Conservation (phyloP, 1,140 invertebrate genomes). For the Thalassaphorura encarpata region DNA sequence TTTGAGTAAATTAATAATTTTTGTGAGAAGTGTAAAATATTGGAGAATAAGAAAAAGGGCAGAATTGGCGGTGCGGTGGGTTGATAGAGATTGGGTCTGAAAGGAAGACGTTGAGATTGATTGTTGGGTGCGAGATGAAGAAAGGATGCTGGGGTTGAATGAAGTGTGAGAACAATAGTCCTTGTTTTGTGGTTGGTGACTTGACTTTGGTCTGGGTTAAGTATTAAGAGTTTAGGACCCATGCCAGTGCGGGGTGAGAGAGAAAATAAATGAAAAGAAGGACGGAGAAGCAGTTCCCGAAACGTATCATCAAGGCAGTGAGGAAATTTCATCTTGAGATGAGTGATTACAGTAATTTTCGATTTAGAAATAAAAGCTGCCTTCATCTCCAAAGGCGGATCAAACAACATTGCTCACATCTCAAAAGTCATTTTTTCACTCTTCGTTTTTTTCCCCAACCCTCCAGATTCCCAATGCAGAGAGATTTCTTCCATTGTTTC, state of each 20-base stretch:
- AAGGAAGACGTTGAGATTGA: background rate
- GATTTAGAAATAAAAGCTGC: slow-evolving; percentile 31
- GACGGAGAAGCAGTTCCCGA: slow-evolving; percentile 8
- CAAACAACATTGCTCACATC: slow-evolving; percentile 13
- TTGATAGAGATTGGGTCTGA: background rate
- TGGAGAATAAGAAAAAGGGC: slow-evolving; percentile 23
- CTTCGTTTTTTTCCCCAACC: slow-evolving; percentile 2
- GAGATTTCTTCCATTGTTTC: too few relatives aligned
- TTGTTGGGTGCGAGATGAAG: background rate
- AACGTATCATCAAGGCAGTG: slow-evolving; percentile 33
- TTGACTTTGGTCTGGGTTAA: too few relatives aligned
- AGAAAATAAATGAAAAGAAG: too few relatives aligned
- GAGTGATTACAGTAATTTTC: slow-evolving; percentile 34
- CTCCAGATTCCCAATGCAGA: too few relatives aligned
- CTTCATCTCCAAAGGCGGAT: slow-evolving; percentile 33
- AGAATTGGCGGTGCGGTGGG: background rate
- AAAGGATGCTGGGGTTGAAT: background rate
- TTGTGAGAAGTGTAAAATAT: too few relatives aligned
- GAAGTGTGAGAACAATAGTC: slow-evolving; percentile 10
- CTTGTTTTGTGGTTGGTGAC: too few relatives aligned
- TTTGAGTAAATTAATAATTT: too few relatives aligned
- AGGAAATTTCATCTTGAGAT: slow-evolving; percentile 32
- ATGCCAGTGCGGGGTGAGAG: too few relatives aligned
- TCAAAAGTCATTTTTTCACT: background rate
- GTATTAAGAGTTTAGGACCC: too few relatives aligned